A percentile compares a stretch with the other conserved stretches of the same genome.
phyloP scores from a whole-genome alignment of 30 jellyfish, hydroid and myxozoan species.

The Rhopilema esculentum region DNA sequence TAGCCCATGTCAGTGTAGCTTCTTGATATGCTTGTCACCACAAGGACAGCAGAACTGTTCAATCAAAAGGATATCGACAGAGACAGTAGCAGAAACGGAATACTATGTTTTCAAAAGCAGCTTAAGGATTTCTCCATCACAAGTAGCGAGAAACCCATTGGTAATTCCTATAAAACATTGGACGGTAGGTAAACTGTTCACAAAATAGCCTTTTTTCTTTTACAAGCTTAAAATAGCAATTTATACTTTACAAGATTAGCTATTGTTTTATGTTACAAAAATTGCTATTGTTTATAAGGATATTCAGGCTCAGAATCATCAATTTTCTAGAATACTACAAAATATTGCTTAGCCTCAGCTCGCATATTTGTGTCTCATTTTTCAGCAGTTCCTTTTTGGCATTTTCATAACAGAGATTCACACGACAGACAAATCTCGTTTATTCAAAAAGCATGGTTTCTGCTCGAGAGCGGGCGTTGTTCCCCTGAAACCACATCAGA shows the following conservation, averaged over 20 bases:
- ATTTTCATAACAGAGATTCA: too few species aligned
- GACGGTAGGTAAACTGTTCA: not conserved
- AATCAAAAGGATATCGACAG: slow-evolving; percentile 12
- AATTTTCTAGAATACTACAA: too few species aligned
- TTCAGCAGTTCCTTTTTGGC: too few species aligned
- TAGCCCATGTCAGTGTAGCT: slow-evolving; percentile 16
- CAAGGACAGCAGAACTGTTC: slow-evolving; percentile 2
- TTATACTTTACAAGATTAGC: not conserved
- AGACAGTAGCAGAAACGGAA: not conserved
- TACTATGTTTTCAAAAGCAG: not conserved
- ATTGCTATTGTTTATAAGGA: too few species aligned
- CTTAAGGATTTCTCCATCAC: not conserved
- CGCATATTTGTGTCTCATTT: too few species aligned
- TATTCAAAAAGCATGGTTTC: too few species aligned
- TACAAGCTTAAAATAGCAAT: not conserved
- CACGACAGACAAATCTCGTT: too few species aligned
- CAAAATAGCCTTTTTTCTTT: not conserved
- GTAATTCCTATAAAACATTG: not conserved
- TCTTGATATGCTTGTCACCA: slow-evolving; percentile 18
- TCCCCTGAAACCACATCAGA: too few species aligned
- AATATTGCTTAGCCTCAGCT: too few species aligned
- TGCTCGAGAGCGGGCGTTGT: too few species aligned
- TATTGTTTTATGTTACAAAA: not conserved
- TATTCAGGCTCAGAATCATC: too few species aligned
- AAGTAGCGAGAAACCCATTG: not conserved